Evolutionary conservation across 2,888 invertebrate genomes (phyloP).

Genomic region (Oligia strigilis): DNA sequence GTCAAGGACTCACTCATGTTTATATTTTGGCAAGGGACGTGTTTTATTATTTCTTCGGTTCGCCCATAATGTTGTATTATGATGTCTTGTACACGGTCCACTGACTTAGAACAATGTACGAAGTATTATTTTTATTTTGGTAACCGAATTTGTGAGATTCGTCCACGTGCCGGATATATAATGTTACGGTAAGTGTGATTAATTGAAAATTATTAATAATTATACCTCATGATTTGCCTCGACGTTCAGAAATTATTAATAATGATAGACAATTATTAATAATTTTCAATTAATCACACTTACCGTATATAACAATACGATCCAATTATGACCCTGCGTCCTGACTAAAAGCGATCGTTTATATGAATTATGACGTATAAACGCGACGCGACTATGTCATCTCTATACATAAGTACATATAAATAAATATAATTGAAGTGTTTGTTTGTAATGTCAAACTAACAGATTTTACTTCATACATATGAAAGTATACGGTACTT

Average conservation of each 20-base stretch:
- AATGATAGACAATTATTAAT: no score
- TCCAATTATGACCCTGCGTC: not conserved
- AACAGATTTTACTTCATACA: not conserved
- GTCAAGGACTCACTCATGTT: constrained; percentile 40
- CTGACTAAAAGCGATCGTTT: not conserved
- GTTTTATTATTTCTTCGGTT: constrained; percentile 10
- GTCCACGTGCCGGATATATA: no score
- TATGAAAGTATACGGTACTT: no score
- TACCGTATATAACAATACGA: not conserved
- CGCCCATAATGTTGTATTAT: constrained; percentile 8
- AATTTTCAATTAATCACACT: no score
- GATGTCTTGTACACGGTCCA: not conserved
- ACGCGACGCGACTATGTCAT: no score
- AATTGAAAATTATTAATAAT: no score
- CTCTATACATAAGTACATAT: not conserved
- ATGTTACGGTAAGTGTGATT: no score
- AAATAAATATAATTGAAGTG: not conserved
- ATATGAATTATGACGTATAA: not conserved
- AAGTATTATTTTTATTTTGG: not conserved
- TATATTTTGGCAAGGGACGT: constrained; percentile 29
- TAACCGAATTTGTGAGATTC: not conserved
- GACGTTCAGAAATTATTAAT: no score
- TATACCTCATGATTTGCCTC: no score
- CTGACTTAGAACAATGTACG: not conserved
- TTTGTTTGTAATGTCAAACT: not conserved